These are phyloP conservation scores for Neomorphus geoffroyi DNA, from an alignment of 2,797 vertebrate genomes.

Conservation along the genomic window DNA sequence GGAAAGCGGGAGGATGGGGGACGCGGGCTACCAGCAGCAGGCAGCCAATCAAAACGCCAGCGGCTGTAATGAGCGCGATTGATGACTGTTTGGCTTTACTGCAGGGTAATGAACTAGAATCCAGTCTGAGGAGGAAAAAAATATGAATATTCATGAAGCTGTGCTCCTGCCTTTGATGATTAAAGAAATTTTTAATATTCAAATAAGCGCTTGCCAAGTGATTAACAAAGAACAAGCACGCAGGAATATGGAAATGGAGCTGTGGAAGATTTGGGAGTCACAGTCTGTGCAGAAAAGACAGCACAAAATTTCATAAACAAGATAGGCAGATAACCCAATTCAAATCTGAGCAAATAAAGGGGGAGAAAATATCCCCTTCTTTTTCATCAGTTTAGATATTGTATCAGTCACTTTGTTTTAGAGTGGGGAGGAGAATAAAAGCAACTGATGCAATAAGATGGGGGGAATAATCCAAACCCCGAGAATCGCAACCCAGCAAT, in stretches of 20 bases:
- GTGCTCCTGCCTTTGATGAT: conserved; percentile 99
- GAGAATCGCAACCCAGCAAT: conserved; percentile 55
- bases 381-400: conserved; percentile 73
- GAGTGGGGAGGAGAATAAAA: conserved; percentile 32
- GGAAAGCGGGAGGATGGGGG: conserved; percentile 71
- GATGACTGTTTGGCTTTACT: conserved; percentile 97
- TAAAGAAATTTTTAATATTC: conserved; percentile 99
- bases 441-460: background rate
- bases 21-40: conserved; percentile 80
- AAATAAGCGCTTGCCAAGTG: conserved; percentile 99
- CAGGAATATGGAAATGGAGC: conserved; percentile 86
- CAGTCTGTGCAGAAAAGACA: conserved; percentile 77
- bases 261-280: conserved; percentile 82
- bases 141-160: conserved; percentile 99
- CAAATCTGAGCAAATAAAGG: conserved; percentile 75
- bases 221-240: conserved; percentile 92
- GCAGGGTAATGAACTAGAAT: conserved; percentile 99
- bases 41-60: conserved; percentile 87
- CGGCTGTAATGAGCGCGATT: conserved; percentile 87
- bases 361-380: conserved; percentile 3
- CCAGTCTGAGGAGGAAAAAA: conserved; percentile 87
- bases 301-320: conserved; percentile 80
- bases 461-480: background rate
- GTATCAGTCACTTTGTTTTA: conserved; percentile 77
- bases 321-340: conserved; percentile 82